Conservation (phyloP, 2,113 vertebrate genomes). For the Sceloporus undulatus region DNA sequence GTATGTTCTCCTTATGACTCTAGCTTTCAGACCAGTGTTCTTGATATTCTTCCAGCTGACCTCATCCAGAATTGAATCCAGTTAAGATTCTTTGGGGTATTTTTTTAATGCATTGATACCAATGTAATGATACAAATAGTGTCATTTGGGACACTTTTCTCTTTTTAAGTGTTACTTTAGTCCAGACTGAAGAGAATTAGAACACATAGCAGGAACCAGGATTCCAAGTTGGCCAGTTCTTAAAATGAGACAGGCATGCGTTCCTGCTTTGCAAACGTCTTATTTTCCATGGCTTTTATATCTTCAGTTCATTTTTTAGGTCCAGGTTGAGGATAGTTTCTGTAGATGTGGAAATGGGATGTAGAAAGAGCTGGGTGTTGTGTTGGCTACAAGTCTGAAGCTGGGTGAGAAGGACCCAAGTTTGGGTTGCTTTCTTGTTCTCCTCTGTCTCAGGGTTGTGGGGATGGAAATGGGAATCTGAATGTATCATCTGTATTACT, state of each 20-base stretch:
- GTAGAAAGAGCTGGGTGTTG: not conserved
- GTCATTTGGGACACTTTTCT: too few species aligned
- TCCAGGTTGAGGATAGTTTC: not conserved
- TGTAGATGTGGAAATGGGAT: not conserved
- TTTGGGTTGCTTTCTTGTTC: too few species aligned
- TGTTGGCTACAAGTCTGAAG: not conserved
- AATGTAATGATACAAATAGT: too few species aligned
- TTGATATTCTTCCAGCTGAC: slow-evolving; percentile 74
- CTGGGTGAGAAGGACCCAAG: too few species aligned
- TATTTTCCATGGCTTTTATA: not conserved
- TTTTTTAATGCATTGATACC: too few species aligned
- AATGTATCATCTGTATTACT: too few species aligned
- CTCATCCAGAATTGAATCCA: slow-evolving; percentile 41
- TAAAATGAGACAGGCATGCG: too few species aligned
- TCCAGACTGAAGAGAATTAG: not conserved
- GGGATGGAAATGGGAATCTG: not conserved
- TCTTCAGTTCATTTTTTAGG: not conserved
- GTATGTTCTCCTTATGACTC: slow-evolving; percentile 69
- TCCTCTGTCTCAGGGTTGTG: too few species aligned
- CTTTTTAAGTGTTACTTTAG: not conserved
- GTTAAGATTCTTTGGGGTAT: too few species aligned
- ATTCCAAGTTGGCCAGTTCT: not conserved
- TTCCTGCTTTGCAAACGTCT: not conserved
- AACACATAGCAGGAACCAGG: not conserved
- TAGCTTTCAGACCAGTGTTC: slow-evolving; percentile 66